Evolutionary conservation across 2,888 invertebrate species (phyloP).

Genomic region (Nephrotoma flavescens): DNA sequence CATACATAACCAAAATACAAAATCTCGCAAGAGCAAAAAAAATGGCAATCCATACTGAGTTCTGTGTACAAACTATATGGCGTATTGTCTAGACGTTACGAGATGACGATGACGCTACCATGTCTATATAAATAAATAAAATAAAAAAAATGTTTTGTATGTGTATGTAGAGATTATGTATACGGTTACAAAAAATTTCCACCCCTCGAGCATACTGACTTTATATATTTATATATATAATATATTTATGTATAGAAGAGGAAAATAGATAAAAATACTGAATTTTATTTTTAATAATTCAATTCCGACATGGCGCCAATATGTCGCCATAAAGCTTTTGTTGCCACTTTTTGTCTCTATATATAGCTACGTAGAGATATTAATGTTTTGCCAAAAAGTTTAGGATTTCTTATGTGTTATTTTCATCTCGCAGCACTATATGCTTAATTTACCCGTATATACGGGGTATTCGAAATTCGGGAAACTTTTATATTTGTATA

Average conservation of each 20-base stretch:
- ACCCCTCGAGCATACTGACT: neutral
- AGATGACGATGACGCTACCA: neutral
- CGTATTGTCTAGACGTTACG: neutral
- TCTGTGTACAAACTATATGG: neutral
- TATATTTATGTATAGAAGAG: neutral
- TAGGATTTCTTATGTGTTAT: neutral
- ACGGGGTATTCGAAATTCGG: neutral
- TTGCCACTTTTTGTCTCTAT: neutral
- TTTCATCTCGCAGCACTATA: neutral
- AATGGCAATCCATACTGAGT: neutral
- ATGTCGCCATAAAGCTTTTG: neutral
- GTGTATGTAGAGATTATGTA: neutral
- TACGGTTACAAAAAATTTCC: neutral
- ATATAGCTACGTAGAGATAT: neutral
- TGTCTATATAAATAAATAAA: neutral
- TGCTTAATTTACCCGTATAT: neutral
- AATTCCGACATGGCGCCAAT: neutral
- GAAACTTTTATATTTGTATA: neutral
- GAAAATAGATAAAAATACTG: neutral
- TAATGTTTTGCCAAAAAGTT: neutral
- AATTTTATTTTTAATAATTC: neutral
- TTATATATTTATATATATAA: too few species aligned
- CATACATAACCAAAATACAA: neutral
- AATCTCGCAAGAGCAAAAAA: neutral
- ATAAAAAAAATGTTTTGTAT: neutral